Base-by-base conservation (phyloP, 2,888 invertebrate species). In the Apodemia duryi region DNA sequence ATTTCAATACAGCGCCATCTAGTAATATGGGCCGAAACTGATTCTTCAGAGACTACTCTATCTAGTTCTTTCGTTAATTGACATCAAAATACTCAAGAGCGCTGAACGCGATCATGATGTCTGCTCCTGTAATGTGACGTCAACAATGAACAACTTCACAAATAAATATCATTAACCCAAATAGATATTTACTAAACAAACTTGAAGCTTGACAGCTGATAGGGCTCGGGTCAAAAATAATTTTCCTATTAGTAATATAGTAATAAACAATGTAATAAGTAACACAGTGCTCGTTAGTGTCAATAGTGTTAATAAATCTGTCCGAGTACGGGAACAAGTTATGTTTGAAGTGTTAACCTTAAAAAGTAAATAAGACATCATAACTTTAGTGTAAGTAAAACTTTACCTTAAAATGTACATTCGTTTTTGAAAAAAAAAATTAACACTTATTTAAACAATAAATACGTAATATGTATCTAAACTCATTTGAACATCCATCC, bases 241-340 rank as follows among this genome's bases (percentile, higher is more conserved):
- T 62, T 62, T 62, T 62, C 62, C 62, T 62, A 54, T 62, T 61
- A 66, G 64, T 51, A 21, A 32, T 68, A 68, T 65, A 67, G 65
- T 69, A 57, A 49, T 13, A 29, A 43, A 63, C 61, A 65, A 67
- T 67, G 65, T 62, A 68, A 28, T 43, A 41, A 64, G 66, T 67
- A 32, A 57, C 6, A 32, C 32, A 57, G 29, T 28, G 11, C 11
- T 29, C 29, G 6, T 11, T 32, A 13, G 11, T 29, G 54, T 11
- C 11, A 29, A 13, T 13, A 46, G 46, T 46, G 13, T 13, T 46
- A 46, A 13, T 46, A 46, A 9, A 46, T 13, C 46, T 13, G 46
- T 13, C 46, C 13, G 6, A 13, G 4, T 46, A 46, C 46, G 46
- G 13, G 46, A 11, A 46, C 13, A 6, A 13, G 46, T 13, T 13